Evolutionary conservation across 2,113 vertebrate genomes (phyloP).

Genomic region (Deroptyus accipitrinus): DNA sequence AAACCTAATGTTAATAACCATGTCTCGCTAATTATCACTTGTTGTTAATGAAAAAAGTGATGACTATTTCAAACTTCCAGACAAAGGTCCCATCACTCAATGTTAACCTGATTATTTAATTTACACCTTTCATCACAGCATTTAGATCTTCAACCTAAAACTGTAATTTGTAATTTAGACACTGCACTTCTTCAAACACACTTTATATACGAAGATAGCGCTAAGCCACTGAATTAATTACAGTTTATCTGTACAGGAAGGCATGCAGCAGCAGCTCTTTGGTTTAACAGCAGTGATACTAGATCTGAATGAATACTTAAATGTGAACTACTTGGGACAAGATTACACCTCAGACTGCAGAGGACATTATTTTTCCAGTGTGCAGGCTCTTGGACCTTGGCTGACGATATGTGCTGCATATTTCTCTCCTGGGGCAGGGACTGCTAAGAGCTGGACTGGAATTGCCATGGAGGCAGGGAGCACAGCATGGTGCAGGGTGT

Average conservation of each 20-base stretch:
- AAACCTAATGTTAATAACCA: slow-evolving; percentile 74
- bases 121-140: slow-evolving; percentile 72
- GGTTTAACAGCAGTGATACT: background rate
- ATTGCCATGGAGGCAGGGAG: fast-evolving
- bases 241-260: background rate
- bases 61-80: slow-evolving; percentile 73
- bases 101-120: slow-evolving; percentile 77
- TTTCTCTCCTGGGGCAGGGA: background rate
- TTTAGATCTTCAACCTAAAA: slow-evolving; percentile 69
- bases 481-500: fast-evolving
- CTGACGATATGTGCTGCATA: background rate
- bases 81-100: slow-evolving; percentile 74
- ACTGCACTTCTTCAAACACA: background rate
- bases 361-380: fast-evolving
- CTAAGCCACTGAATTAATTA: slow-evolving; percentile 3
- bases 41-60: slow-evolving; percentile 72
- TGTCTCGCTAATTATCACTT: slow-evolving; percentile 77
- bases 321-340: background rate
- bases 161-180: slow-evolving; percentile 69
- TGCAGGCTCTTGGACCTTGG: background rate
- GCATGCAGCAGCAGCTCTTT: background rate
- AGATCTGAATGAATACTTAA: background rate
- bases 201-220: slow-evolving; percentile 6
- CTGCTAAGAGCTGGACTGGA: background rate
- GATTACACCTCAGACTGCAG: background rate